Evolutionary conservation across 2,888 invertebrate genomes (phyloP), one percentile per base, ranked within the genome.

Genomic region (Eurytoma adleriae): DNA sequence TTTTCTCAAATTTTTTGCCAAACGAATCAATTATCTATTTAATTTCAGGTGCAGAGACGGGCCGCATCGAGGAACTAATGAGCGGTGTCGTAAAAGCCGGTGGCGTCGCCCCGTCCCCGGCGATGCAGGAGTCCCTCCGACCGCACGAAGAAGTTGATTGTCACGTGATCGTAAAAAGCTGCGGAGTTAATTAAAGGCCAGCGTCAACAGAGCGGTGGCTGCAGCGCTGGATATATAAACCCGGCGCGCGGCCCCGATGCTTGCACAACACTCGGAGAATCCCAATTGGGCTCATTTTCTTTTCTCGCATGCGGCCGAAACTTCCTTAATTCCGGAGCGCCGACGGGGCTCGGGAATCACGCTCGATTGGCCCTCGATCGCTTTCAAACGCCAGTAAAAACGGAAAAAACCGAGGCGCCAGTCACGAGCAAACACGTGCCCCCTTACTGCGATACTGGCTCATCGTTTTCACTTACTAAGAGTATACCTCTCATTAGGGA

Each of bases 241-340:
- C 48, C 40, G 40, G 13, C 56, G 64, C 56, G 64, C 0, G 10
- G 40, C 40, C 10, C 40, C 7, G 57, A 48, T 73, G 69, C 80
- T 77, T 73, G 57, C 61, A 57, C 80, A 68, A 69, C 74, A 66
- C 66, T 24, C 5, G n/a, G 70, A 14, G 74, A 78, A 78, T 78
- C 80, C 68, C 61, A 79, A 80, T 82, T 77, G 80, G 40, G 79
- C 80, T 80, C 82, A 80, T 83, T 83, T 76, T 71, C 79, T 27
- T 78, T 27, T 62, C 75, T 18, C 20, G 61, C 64, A 24, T 68
- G 14, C 50, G 56, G 40, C 64, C 73, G 66, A 78, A 77, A 81
- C 69, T 78, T 74, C 74, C 74, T 74, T 74, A 78, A 81, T 78
- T 78, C 69, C 78, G 48, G 54, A 40, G 57, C 73, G 24, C 20